These are phyloP conservation scores for Eutolmus rufibarbis DNA, from an alignment of 2,888 invertebrate species.

Conservation along the genomic window DNA sequence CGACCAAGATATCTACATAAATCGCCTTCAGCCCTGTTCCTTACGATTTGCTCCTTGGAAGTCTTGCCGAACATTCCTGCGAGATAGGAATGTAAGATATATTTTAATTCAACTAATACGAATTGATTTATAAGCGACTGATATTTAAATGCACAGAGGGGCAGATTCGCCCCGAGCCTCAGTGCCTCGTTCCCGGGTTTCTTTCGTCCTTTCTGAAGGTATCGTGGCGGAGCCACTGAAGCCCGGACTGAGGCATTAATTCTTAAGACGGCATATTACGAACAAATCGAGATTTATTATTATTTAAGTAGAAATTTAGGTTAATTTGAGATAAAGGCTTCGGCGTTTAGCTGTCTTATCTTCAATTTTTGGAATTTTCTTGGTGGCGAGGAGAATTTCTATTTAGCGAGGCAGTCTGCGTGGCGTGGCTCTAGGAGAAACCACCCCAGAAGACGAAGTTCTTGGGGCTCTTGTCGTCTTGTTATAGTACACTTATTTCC, in stretches of 20 bases:
- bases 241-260: slow-evolving; percentile 40
- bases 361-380: slow-evolving; percentile 21
- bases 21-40: slow-evolving; percentile 34
- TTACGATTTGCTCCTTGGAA: slow-evolving; percentile 1
- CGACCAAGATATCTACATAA: slow-evolving; percentile 1
- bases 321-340: slow-evolving; percentile 48
- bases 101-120: slow-evolving; percentile 49
- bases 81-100: slow-evolving; percentile 39
- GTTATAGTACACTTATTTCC: slow-evolving; percentile 27
- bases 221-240: neutral
- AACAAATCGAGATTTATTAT: slow-evolving; percentile 48
- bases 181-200: neutral
- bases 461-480: neutral
- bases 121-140: slow-evolving; percentile 50
- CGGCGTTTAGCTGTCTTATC: slow-evolving; percentile 33
- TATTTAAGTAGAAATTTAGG: slow-evolving; percentile 48
- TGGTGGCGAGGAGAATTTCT: neutral
- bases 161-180: neutral
- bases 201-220: neutral
- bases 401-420: neutral
- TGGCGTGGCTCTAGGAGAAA: slow-evolving; percentile 15
- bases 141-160: slow-evolving; percentile 46
- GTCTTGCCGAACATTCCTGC: slow-evolving; percentile 19
- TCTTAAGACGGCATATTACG: slow-evolving; percentile 46
- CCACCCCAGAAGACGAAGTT: slow-evolving; percentile 13